A percentile compares a stretch with the other conserved stretches of the same genome.
Evolutionary conservation across 2,113 vertebrate species (phyloP).

Genomic region (Phyllopteryx taeniolatus): DNA sequence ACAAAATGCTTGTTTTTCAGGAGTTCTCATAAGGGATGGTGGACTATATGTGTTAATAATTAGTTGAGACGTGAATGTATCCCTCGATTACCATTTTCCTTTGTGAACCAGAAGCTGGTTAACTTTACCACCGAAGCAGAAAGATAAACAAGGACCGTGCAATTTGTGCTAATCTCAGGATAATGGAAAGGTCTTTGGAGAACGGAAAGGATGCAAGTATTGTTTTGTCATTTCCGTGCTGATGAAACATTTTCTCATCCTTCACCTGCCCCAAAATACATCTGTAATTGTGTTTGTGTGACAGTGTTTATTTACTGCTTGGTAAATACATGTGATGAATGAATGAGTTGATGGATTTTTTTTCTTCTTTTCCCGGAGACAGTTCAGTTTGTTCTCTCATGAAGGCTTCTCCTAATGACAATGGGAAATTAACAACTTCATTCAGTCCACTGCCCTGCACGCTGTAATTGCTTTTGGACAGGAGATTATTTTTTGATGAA

Average conservation of each 20-base stretch:
- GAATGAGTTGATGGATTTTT: not conserved
- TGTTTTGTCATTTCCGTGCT: not conserved
- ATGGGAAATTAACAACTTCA: constrained; percentile 1
- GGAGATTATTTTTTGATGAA: constrained; percentile 6
- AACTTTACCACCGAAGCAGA: not conserved
- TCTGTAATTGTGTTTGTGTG: constrained; percentile 1
- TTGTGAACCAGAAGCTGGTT: not conserved
- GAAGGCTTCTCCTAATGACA: constrained; percentile 2
- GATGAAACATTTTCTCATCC: not conserved
- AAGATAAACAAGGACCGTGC: not conserved
- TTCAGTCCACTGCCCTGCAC: not conserved
- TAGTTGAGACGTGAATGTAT: not conserved
- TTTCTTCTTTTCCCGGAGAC: not conserved
- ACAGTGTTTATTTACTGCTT: not conserved
- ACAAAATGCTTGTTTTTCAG: not conserved
- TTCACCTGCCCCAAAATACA: not conserved
- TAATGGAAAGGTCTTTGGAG: not conserved
- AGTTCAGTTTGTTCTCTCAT: not conserved
- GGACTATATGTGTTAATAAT: not conserved
- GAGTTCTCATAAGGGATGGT: not conserved
- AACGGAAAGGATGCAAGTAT: not conserved
- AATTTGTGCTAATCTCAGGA: not conserved
- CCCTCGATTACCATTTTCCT: not conserved
- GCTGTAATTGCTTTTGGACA: not conserved
- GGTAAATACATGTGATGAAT: not conserved